phyloP scores from a whole-genome alignment of 2,888 invertebrate species.

The Philhelius pedissequus region DNA sequence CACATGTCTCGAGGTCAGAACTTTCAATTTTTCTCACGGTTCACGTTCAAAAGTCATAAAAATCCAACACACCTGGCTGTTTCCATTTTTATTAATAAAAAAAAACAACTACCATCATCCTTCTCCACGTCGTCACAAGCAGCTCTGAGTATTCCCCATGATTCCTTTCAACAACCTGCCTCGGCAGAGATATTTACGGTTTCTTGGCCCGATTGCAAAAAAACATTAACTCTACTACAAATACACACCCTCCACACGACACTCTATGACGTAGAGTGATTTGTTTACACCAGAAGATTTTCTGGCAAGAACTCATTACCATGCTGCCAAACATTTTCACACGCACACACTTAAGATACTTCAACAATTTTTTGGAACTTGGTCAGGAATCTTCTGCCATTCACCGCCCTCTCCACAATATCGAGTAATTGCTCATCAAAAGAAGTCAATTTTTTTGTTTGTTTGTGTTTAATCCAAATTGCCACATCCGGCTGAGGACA shows the following conservation, averaged over 20 bases:
- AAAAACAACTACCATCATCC: conserved; percentile 21
- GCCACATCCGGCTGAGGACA: conserved; percentile 51
- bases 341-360: conserved; percentile 30
- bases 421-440: background rate
- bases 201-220: conserved; percentile 51
- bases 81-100: conserved; percentile 1
- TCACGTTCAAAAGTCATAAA: conserved; percentile 49
- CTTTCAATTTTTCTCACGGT: conserved; percentile 39
- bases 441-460: background rate
- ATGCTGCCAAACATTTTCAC: conserved; percentile 37
- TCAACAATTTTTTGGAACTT: conserved; percentile 38
- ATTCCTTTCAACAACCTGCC: conserved; percentile 52
- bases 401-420: background rate
- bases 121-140: conserved; percentile 19
- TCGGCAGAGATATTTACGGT: conserved; percentile 34
- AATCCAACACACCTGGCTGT: conserved; percentile 38
- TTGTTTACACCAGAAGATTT: conserved; percentile 54
- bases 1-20: conserved; percentile 46
- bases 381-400: conserved; percentile 38
- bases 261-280: conserved; percentile 21
- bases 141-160: background rate
- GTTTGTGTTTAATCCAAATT: background rate
- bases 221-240: conserved; percentile 7
- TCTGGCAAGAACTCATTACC: conserved; percentile 60
- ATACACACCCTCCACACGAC: background rate